Percentiles rank a stretch among this genome's conserved stretches.
Evolutionary conservation across 2,113 vertebrate species (phyloP).

Genomic region (Bettongia penicillata): DNA sequence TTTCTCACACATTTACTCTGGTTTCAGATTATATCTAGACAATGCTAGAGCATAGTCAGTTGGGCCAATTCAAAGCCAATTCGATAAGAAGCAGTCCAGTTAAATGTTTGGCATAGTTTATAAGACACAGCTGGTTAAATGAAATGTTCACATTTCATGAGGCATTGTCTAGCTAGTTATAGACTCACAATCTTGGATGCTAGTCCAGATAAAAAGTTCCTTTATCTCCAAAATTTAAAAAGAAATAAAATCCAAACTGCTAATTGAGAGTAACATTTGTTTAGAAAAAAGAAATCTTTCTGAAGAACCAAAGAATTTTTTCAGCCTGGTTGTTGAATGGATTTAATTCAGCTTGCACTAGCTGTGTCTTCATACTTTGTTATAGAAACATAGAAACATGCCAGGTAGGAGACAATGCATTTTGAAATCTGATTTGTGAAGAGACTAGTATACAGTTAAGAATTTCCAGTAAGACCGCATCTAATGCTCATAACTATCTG

Average conservation of each 20-base stretch:
- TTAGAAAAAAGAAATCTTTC: background rate
- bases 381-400: background rate
- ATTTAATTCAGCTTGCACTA: background rate
- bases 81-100: background rate
- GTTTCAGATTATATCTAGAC: background rate
- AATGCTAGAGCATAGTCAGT: background rate
- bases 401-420: background rate
- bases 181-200: background rate
- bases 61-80: background rate
- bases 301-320: background rate
- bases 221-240: background rate
- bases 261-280: background rate
- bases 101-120: background rate
- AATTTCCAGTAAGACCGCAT: background rate
- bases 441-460: background rate
- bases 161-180: background rate
- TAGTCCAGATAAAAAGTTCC: background rate
- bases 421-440: background rate
- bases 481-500: background rate
- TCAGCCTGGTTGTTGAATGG: background rate
- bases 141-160: background rate
- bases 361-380: background rate
- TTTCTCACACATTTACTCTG: background rate
- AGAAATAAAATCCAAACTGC: background rate
- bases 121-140: background rate